Conservation (phyloP, 2,113 vertebrate genomes). For the Chloroceryle aenea region DNA sequence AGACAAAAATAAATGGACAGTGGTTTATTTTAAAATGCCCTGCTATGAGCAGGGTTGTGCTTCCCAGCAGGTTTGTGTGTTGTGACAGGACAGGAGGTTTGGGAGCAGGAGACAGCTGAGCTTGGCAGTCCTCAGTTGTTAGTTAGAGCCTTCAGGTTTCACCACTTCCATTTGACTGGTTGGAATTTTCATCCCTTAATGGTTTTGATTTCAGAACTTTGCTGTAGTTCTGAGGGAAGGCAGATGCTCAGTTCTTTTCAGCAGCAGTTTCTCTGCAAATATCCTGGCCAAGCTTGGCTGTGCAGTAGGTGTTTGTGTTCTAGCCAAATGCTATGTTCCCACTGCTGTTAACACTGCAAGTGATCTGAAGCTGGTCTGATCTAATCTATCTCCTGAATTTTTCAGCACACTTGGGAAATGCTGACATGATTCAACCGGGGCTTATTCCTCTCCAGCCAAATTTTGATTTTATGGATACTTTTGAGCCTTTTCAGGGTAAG, state of each 20-base stretch:
- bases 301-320: background rate
- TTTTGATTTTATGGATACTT: constrained; percentile 97
- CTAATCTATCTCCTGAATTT: constrained; percentile 15
- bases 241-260: constrained; percentile 17
- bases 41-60: background rate
- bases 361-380: background rate
- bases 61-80: background rate
- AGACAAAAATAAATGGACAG: background rate
- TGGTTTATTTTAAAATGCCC: background rate
- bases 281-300: background rate
- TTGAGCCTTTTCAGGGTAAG: constrained; percentile 94
- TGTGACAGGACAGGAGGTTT: background rate
- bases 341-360: background rate
- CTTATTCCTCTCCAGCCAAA: constrained; percentile 96
- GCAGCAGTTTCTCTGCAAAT: background rate
- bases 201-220: background rate
- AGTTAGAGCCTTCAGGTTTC: background rate
- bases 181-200: background rate
- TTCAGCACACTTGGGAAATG: constrained; percentile 92
- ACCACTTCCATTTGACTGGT: background rate
- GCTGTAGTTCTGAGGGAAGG: background rate
- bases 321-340: background rate
- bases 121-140: background rate
- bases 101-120: background rate
- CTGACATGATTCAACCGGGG: constrained; percentile 98